Percentiles rank a stretch among this genome's conserved stretches.
These are phyloP conservation scores for Tympanuchus pallidicinctus DNA, from an alignment of 2,113 vertebrate species.

Conservation along the genomic window DNA sequence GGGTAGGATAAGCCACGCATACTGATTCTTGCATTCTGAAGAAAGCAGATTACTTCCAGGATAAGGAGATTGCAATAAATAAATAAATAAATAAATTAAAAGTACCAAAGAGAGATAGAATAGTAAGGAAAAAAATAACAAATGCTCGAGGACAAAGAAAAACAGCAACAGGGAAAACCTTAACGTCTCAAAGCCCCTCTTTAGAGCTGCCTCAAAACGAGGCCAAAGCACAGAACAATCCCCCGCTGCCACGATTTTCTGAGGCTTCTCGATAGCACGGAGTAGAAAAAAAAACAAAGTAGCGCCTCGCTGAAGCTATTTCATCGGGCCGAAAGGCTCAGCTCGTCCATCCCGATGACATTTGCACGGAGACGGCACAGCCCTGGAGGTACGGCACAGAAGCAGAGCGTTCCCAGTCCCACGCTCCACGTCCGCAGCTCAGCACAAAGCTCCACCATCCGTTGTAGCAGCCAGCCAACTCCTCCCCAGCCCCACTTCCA, in stretches of 20 bases:
- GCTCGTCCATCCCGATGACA: neutral
- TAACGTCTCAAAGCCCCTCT: neutral
- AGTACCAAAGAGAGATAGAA: neutral
- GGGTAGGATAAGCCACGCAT: slow-evolving; percentile 59
- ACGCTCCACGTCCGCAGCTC: neutral
- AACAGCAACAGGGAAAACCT: neutral
- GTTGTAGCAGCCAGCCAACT: neutral
- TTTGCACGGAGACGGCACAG: accelerated
- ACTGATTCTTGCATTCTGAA: slow-evolving; percentile 52
- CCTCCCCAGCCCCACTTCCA: neutral
- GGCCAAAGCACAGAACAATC: neutral
- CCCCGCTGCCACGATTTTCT: neutral
- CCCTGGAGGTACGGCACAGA: neutral
- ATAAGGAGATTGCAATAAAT: slow-evolving; percentile 44
- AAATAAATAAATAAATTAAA: neutral
- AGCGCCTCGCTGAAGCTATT: neutral
- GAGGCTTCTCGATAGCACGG: neutral
- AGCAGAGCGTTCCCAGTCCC: neutral
- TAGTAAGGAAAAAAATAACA: neutral
- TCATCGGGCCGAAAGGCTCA: neutral
- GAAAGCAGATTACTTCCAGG: slow-evolving; percentile 60
- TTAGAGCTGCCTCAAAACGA: neutral
- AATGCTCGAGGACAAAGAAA: neutral
- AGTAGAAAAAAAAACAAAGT: neutral
- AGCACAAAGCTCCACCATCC: slow-evolving; percentile 53